Conservation (phyloP, 2,888 invertebrate species). For the Dicyrtomina minuta region DNA sequence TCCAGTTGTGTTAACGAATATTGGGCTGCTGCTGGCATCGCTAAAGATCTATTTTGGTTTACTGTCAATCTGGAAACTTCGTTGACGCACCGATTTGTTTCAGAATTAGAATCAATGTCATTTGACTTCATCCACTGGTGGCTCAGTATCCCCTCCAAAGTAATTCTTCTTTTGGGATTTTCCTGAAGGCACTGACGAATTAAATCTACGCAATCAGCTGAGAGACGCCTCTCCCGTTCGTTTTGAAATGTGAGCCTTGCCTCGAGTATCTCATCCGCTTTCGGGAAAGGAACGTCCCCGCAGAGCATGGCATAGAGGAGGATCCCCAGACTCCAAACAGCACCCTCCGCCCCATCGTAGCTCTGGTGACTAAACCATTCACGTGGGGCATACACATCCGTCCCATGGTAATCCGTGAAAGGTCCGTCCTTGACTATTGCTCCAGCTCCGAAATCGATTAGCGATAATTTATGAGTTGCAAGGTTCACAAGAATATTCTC, state of each 20-base stretch:
- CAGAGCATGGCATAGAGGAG: conserved; percentile 65
- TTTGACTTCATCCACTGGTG: too few relatives aligned
- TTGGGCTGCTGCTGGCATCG: too few relatives aligned
- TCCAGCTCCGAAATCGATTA: conserved; percentile 66
- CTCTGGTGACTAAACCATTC: conserved; percentile 62
- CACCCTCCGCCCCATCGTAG: conserved; percentile 61
- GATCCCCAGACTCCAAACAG: conserved; percentile 65
- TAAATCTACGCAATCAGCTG: too few relatives aligned
- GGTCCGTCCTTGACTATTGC: conserved; percentile 60
- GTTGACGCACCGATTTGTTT: too few relatives aligned
- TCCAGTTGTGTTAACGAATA: too few relatives aligned
- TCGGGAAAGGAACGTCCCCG: conserved; percentile 65
- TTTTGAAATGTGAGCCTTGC: conserved; percentile 54
- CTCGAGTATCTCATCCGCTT: conserved; percentile 60
- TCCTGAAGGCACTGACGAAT: too few relatives aligned
- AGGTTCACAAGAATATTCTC: conserved; percentile 64
- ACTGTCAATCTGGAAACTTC: too few relatives aligned
- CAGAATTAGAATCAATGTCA: too few relatives aligned
- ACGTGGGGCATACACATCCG: conserved; percentile 65
- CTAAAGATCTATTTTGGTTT: too few relatives aligned
- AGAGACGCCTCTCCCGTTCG: too few relatives aligned
- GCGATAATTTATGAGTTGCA: conserved; percentile 59
- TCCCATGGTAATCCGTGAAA: conserved; percentile 65
- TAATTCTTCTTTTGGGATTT: too few relatives aligned
- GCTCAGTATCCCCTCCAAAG: too few relatives aligned